Evolutionary conservation across 2,113 vertebrate genomes (phyloP).

Genomic region (Xyliphius kryptos): DNA sequence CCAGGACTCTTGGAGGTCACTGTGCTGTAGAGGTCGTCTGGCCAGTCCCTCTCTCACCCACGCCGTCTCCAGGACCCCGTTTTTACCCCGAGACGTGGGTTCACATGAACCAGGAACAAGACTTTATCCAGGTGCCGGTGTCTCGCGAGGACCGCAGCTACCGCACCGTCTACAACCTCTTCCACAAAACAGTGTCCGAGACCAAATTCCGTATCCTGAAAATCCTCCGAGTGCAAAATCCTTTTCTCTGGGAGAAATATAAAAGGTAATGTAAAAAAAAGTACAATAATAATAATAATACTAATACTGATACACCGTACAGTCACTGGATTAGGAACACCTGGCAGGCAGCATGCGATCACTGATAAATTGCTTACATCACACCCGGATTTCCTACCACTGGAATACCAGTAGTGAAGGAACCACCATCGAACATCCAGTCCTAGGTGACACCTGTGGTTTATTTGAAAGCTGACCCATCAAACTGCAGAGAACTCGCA

Average conservation of each 20-base stretch:
- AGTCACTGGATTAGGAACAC: no score
- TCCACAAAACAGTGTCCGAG: slow-evolving; percentile 97
- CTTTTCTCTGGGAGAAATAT: slow-evolving; percentile 98
- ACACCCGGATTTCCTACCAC: no score
- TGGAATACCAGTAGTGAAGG: no score
- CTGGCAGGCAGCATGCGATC: no score
- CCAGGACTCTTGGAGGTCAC: slow-evolving; percentile 79
- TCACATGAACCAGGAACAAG: slow-evolving; percentile 84
- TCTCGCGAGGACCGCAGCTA: slow-evolving; percentile 93
- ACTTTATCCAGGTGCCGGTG: slow-evolving; percentile 96
- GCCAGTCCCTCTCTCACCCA: slow-evolving; percentile 65
- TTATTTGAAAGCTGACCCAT: no score
- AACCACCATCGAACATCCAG: no score
- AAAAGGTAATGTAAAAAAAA: no score
- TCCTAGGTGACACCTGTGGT: no score
- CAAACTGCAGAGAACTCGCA: no score
- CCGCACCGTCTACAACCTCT: slow-evolving; percentile 94
- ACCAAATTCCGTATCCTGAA: slow-evolving; percentile 93
- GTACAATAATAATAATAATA: no score
- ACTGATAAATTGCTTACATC: no score
- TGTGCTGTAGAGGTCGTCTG: slow-evolving; percentile 53
- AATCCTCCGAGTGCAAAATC: slow-evolving; percentile 93
- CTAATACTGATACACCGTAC: no score
- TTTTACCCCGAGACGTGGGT: slow-evolving; percentile 91
- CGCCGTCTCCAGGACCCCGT: slow-evolving; percentile 69